Percentiles rank a stretch among this genome's conserved stretches.
These are phyloP conservation scores for Xiphophorus hellerii DNA, from an alignment of 2,113 vertebrate species.

Conservation along the genomic window DNA sequence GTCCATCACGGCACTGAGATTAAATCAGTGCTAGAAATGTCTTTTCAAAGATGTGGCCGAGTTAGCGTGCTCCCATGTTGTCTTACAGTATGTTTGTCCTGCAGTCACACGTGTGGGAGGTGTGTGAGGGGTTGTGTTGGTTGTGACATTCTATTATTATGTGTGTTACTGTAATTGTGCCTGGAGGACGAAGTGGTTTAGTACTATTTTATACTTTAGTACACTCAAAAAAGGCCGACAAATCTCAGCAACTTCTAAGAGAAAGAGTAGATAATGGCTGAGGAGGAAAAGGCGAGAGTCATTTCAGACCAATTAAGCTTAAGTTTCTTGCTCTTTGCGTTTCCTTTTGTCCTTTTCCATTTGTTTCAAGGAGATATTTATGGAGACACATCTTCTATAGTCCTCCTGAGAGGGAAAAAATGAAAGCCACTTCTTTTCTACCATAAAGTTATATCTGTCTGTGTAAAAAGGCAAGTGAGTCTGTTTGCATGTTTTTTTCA, in stretches of 20 bases:
- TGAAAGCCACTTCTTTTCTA: not conserved
- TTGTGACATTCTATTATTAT: slow-evolving; percentile 11
- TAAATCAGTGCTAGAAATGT: not conserved
- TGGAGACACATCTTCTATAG: not conserved
- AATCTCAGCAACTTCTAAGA: slow-evolving; percentile 42
- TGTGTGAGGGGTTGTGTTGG: not conserved
- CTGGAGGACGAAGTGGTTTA: slow-evolving; percentile 27
- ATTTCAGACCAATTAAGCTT: not conserved
- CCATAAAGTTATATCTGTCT: not conserved
- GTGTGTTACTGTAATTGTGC: slow-evolving; percentile 29
- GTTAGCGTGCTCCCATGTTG: too few relatives aligned
- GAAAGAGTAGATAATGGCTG: slow-evolving; percentile 25
- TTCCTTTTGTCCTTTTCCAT: not conserved
- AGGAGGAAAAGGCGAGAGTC: not conserved
- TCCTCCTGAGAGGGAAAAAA: not conserved
- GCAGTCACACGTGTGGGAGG: not conserved
- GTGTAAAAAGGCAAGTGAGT: not conserved
- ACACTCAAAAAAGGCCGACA: slow-evolving; percentile 17
- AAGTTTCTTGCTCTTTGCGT: not conserved
- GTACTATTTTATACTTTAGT: slow-evolving; percentile 19
- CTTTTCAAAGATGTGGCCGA: not conserved
- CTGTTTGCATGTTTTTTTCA: not conserved
- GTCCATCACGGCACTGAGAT: not conserved
- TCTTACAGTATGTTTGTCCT: too few relatives aligned
- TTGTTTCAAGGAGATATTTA: not conserved